Conservation (phyloP, 1,140 invertebrate genomes). For the Cyrtorhinus lividipennis region DNA sequence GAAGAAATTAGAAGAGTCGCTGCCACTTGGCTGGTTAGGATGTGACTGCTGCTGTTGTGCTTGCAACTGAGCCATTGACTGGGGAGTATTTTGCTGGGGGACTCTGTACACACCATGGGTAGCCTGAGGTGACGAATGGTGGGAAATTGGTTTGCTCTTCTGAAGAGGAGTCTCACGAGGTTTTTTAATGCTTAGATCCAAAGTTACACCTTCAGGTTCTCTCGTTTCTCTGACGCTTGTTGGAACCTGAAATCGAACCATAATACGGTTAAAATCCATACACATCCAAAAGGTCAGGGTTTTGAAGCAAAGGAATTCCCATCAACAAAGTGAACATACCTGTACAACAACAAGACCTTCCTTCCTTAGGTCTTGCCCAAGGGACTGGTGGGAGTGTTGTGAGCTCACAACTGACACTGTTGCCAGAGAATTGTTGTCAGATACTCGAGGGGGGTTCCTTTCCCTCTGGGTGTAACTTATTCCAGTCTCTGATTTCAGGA, state of each 20-base stretch:
- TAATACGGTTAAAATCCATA: too few species aligned
- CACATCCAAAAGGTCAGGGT: too few species aligned
- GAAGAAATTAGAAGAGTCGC: neutral
- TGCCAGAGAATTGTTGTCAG: conserved; percentile 33
- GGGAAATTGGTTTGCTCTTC: conserved; percentile 16
- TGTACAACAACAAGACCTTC: conserved; percentile 29
- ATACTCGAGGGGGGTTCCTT: neutral
- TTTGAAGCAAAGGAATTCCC: too few species aligned
- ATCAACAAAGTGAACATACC: conserved; percentile 21
- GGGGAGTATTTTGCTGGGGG: neutral
- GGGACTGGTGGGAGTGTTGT: conserved; percentile 27
- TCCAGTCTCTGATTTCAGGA: conserved; percentile 38
- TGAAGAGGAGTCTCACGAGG: conserved; percentile 34
- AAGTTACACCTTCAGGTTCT: conserved; percentile 44
- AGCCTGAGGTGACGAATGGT: conserved; percentile 26
- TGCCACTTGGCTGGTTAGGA: neutral
- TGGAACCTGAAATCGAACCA: neutral
- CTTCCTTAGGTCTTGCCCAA: conserved; percentile 25
- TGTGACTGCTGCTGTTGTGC: conserved; percentile 30
- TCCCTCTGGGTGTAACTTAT: conserved; percentile 16
- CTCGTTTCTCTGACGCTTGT: conserved; percentile 22
- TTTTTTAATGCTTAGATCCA: conserved; percentile 70
- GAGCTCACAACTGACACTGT: conserved; percentile 50
- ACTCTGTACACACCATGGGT: conserved; percentile 30
- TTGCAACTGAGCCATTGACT: conserved; percentile 29